Conservation (phyloP, 2,113 vertebrate genomes). For the Smithornis capensis region DNA sequence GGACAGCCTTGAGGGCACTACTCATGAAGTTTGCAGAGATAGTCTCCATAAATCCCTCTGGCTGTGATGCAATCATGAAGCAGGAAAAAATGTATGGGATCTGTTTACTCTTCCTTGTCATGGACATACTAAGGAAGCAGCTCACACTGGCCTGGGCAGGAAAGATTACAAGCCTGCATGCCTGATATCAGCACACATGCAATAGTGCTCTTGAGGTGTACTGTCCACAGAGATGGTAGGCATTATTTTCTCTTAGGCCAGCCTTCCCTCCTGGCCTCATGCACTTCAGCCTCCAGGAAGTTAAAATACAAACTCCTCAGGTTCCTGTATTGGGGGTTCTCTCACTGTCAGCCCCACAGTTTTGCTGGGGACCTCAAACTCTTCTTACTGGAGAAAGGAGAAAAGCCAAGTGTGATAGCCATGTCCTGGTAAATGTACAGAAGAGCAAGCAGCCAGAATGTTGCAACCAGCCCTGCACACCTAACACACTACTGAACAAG, state of each 20-base stretch:
- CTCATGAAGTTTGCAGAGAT: background rate
- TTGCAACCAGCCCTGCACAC: rapidly evolving
- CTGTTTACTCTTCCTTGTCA: background rate
- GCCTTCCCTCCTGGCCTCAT: background rate
- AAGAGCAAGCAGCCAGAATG: rapidly evolving
- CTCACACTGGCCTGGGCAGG: background rate
- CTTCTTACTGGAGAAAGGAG: background rate
- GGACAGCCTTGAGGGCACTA: background rate
- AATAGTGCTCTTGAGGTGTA: background rate
- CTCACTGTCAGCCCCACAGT: background rate
- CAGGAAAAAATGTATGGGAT: background rate
- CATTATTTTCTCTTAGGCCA: background rate
- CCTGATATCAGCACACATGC: background rate
- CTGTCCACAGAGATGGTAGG: background rate
- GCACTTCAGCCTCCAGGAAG: rapidly evolving
- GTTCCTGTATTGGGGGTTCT: background rate
- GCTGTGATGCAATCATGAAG: rapidly evolving
- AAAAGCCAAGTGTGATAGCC: background rate
- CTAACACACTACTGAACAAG: background rate
- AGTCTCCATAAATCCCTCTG: background rate
- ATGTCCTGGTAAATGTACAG: background rate
- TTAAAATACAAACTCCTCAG: background rate
- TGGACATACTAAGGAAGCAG: background rate
- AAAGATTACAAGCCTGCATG: background rate
- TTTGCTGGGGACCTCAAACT: background rate